Evolutionary conservation across 2,113 vertebrate genomes (phyloP).

Genomic region (Microcebus lehilahytsara): DNA sequence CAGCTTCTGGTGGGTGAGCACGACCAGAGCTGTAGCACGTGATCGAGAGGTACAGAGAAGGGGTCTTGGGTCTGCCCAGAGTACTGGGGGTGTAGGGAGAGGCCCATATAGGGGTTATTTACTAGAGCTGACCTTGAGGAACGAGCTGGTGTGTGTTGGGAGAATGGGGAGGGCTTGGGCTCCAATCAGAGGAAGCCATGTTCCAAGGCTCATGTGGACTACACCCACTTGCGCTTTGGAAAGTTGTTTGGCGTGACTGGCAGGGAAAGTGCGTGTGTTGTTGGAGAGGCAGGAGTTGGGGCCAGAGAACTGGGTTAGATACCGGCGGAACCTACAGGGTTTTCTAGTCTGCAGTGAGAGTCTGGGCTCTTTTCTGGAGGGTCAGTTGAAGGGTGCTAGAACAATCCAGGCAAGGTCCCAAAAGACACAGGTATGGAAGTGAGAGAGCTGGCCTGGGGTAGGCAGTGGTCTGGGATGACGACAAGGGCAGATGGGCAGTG

Average conservation of each 20-base stretch:
- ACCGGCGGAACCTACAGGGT: not conserved
- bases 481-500: not conserved
- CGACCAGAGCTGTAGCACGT: not conserved
- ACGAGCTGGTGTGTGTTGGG: too few species aligned
- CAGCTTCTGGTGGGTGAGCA: too few species aligned
- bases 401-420: too few species aligned
- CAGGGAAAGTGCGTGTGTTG: not conserved
- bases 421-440: not conserved
- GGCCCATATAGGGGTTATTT: not conserved
- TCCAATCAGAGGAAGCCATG: not conserved
- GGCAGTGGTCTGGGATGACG: fast-evolving
- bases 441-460: not conserved
- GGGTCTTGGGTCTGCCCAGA: too few species aligned
- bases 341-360: not conserved
- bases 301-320: not conserved
- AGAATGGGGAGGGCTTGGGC: not conserved
- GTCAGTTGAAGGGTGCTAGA: not conserved
- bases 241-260: not conserved
- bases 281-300: not conserved
- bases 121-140: not conserved
- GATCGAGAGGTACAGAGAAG: not conserved
- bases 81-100: not conserved
- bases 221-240: not conserved
- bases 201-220: not conserved
- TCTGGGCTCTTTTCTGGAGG: not conserved